These are phyloP conservation scores for Ichneumoninae sp. DNA, from an alignment of 2,888 invertebrate genomes.

Conservation along the genomic window DNA sequence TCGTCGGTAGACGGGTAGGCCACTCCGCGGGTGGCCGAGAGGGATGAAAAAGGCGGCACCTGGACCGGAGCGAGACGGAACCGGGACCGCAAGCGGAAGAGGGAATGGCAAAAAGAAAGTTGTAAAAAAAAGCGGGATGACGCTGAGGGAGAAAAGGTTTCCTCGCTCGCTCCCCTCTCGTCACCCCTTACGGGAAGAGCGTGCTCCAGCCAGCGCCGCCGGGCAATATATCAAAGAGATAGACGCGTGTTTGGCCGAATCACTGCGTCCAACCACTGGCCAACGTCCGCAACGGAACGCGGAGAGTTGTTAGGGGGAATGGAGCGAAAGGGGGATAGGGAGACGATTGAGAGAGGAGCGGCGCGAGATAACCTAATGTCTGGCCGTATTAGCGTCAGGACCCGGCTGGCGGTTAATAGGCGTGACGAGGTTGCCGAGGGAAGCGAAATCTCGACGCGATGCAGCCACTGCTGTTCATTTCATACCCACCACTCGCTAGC, in stretches of 20 bases:
- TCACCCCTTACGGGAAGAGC: constrained; percentile 53
- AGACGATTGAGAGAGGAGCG: constrained; percentile 18
- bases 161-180: constrained; percentile 24
- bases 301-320: constrained; percentile 41
- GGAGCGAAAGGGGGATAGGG: constrained; percentile 29
- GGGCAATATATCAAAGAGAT: constrained; percentile 78
- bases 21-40: constrained; percentile 2
- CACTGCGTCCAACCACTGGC: constrained; percentile 66
- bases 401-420: constrained; percentile 62
- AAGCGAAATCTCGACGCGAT: constrained; percentile 56
- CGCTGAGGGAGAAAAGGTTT: constrained; percentile 18
- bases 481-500: constrained; percentile 37
- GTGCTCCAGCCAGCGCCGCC: constrained; percentile 57
- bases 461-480: constrained; percentile 32
- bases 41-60: constrained; percentile 14
- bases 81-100: constrained; percentile 5
- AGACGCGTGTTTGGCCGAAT: constrained; percentile 75
- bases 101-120: constrained; percentile 48
- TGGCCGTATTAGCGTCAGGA: constrained; percentile 77
- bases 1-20: constrained; percentile 20
- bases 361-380: constrained; percentile 80
- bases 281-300: constrained; percentile 51
- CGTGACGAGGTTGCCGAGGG: constrained; percentile 55
- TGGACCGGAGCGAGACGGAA: constrained; percentile 25
- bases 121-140: constrained; percentile 14